Conservation (phyloP, 2,113 vertebrate genomes). For the Leucoraja erinaceus region DNA sequence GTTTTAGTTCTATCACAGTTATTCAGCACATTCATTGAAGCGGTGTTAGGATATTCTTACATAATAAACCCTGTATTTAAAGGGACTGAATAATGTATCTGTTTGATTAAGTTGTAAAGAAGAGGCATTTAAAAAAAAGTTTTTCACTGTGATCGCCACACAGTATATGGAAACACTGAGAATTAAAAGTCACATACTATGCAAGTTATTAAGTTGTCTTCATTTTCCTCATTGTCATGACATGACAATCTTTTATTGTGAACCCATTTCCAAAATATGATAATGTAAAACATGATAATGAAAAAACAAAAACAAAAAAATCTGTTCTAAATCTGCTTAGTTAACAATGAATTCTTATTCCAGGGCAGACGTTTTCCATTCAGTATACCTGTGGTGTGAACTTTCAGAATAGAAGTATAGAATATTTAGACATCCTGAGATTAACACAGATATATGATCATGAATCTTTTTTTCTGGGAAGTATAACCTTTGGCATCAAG, state of each 20-base stretch:
- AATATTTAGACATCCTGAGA: background rate
- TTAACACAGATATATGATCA: background rate
- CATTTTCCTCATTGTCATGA: background rate
- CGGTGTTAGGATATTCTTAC: background rate
- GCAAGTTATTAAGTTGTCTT: background rate
- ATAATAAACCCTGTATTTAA: background rate
- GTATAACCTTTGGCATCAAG: background rate
- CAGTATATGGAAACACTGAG: background rate
- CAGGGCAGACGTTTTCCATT: background rate
- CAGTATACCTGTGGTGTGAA: background rate
- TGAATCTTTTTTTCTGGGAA: background rate
- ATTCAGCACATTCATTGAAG: background rate
- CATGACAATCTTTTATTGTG: no score
- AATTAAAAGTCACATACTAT: background rate
- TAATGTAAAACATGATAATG: no score
- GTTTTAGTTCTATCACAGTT: background rate
- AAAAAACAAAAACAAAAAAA: no score
- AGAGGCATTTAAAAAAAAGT: background rate
- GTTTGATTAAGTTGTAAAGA: background rate
- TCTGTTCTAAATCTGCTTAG: background rate
- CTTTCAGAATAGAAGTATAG: background rate
- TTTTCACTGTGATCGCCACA: background rate
- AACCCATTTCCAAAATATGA: background rate
- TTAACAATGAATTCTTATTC: background rate
- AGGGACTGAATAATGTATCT: background rate